phyloP scores from a whole-genome alignment of 2,888 invertebrate genomes.

The Anaspis maculata region DNA sequence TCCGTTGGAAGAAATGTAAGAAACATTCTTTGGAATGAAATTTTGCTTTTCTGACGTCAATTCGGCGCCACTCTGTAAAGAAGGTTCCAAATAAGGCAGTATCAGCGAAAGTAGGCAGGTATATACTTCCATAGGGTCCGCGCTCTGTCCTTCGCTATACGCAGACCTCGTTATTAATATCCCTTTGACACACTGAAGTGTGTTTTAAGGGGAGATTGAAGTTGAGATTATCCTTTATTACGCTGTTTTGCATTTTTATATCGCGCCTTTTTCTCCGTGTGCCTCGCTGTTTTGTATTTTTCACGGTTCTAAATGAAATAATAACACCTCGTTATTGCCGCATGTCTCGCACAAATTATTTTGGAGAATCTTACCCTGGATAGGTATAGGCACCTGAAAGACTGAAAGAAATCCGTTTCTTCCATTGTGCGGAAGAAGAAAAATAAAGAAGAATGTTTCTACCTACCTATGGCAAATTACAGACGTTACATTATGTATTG shows the following conservation, averaged over 20 bases:
- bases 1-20: no score
- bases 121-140: no score
- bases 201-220: slow-evolving; percentile 33
- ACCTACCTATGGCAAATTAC: background rate
- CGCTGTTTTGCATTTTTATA: slow-evolving; percentile 39
- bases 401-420: no score
- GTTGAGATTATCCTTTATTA: slow-evolving; percentile 33
- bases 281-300: slow-evolving; percentile 18
- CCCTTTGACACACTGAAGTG: slow-evolving; percentile 36
- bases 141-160: no score
- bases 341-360: background rate
- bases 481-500: background rate
- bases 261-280: slow-evolving; percentile 21
- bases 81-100: no score
- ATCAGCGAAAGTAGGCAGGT: no score
- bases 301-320: slow-evolving; percentile 22
- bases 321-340: slow-evolving; percentile 9
- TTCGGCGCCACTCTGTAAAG: no score
- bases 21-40: no score
- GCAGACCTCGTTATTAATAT: slow-evolving; percentile 28
- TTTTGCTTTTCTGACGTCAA: no score
- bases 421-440: no score
- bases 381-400: no score
- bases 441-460: no score
- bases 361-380: background rate